Evolutionary conservation across 2,113 vertebrate species (phyloP).

Genomic region (Strix aluco): DNA sequence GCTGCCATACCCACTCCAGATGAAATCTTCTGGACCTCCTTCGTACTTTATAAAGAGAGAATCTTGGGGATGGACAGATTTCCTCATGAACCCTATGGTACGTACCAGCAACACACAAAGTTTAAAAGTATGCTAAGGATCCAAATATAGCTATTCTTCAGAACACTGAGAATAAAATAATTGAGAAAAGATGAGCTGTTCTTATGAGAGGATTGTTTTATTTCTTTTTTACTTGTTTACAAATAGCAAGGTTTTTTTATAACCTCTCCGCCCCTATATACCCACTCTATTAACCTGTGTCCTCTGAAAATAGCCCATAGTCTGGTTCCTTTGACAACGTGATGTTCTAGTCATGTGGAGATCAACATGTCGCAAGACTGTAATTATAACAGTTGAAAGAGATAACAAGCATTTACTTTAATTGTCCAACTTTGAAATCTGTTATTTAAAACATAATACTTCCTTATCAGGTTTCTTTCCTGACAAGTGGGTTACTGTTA

Average conservation of each 20-base stretch:
- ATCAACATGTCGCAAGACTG: neutral
- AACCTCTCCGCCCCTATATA: neutral
- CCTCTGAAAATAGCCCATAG: neutral
- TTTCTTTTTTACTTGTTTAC: neutral
- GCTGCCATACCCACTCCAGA: slow-evolving; percentile 92
- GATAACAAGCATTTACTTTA: neutral
- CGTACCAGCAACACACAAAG: neutral
- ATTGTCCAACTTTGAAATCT: neutral
- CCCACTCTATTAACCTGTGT: accelerated
- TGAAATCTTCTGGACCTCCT: slow-evolving; percentile 89
- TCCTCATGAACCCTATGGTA: slow-evolving; percentile 99
- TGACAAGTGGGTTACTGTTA: neutral
- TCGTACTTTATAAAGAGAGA: slow-evolving; percentile 97
- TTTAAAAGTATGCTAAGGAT: neutral
- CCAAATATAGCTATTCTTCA: neutral
- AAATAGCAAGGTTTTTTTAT: neutral
- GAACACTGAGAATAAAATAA: neutral
- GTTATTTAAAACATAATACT: neutral
- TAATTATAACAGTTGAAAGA: neutral
- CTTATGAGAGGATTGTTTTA: neutral
- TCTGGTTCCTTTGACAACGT: neutral
- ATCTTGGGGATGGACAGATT: slow-evolving; percentile 99
- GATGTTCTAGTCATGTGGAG: neutral
- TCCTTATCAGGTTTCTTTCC: neutral
- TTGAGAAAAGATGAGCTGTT: neutral